Evolutionary conservation across 2,113 vertebrate genomes (phyloP).

Genomic region (Bubo scandiacus): DNA sequence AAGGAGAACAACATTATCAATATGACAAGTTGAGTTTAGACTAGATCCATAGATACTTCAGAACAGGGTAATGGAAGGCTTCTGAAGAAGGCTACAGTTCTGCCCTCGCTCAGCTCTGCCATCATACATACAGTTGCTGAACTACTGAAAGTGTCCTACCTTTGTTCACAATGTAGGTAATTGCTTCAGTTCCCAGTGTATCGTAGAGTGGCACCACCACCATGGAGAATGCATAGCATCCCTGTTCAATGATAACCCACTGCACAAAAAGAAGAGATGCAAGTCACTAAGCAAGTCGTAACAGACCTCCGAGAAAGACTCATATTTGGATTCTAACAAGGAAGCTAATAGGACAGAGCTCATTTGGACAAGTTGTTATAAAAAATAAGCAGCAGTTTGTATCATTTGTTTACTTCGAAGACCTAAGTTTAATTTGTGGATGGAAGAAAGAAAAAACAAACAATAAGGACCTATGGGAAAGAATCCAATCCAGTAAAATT

Average conservation of each 20-base stretch:
- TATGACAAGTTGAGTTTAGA: background rate
- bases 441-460: background rate
- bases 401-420: background rate
- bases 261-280: constrained; percentile 46
- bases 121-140: background rate
- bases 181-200: constrained; percentile 89
- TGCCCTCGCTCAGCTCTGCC: background rate
- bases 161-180: constrained; percentile 87
- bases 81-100: background rate
- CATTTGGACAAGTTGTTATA: background rate
- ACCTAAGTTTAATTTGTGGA: background rate
- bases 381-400: background rate
- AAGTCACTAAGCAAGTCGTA: background rate
- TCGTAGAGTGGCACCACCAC: constrained; percentile 94
- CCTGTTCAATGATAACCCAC: constrained; percentile 94
- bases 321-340: background rate
- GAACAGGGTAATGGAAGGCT: background rate
- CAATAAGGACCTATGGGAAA: background rate
- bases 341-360: background rate
- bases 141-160: constrained; percentile 69
- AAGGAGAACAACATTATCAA: background rate
- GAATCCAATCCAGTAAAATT: background rate
- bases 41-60: background rate
- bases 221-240: constrained; percentile 91
- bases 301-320: background rate